Conservation (phyloP, 92 coral and sea anemone genomes). For the Zoanthus gigantus region DNA sequence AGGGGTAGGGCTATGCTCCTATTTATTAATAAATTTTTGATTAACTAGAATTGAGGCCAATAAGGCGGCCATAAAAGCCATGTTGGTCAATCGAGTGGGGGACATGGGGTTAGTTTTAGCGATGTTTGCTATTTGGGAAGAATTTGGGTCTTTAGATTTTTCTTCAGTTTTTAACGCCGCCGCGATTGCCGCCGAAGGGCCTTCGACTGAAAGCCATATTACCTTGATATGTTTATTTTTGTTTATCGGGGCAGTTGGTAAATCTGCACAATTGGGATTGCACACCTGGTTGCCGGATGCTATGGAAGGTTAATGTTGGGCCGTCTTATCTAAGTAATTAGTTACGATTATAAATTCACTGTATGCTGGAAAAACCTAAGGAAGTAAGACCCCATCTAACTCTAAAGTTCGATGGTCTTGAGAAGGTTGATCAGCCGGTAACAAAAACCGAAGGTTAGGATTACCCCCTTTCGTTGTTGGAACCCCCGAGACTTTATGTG, state of each 20-base stretch:
- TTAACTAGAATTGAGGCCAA: slow-evolving; percentile 82
- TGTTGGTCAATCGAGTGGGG: slow-evolving; percentile 86
- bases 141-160: slow-evolving; percentile 85
- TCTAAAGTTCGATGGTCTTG: slow-evolving; percentile 17
- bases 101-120: slow-evolving; percentile 87
- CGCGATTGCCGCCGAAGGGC: slow-evolving; percentile 50
- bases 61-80: slow-evolving; percentile 85
- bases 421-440: slow-evolving; percentile 88
- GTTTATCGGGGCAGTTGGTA: slow-evolving; percentile 84
- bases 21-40: slow-evolving; percentile 84
- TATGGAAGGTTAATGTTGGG: slow-evolving; percentile 94
- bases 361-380: slow-evolving; percentile 70
- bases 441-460: slow-evolving; percentile 80
- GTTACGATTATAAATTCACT: slow-evolving; percentile 84
- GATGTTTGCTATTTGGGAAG: slow-evolving; percentile 80
- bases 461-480: slow-evolving; percentile 79
- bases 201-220: slow-evolving; percentile 56
- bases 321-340: slow-evolving; percentile 91
- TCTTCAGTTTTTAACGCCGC: slow-evolving; percentile 78
- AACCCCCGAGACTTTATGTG: slow-evolving; percentile 92
- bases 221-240: slow-evolving; percentile 82
- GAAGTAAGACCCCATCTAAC: background rate
- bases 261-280: slow-evolving; percentile 89
- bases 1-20: slow-evolving; percentile 90
- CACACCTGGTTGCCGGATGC: slow-evolving; percentile 96